Percentiles rank a stretch among this genome's conserved stretches.
Evolutionary conservation across 2,888 invertebrate species (phyloP).

Genomic region (Candidula unifasciata): DNA sequence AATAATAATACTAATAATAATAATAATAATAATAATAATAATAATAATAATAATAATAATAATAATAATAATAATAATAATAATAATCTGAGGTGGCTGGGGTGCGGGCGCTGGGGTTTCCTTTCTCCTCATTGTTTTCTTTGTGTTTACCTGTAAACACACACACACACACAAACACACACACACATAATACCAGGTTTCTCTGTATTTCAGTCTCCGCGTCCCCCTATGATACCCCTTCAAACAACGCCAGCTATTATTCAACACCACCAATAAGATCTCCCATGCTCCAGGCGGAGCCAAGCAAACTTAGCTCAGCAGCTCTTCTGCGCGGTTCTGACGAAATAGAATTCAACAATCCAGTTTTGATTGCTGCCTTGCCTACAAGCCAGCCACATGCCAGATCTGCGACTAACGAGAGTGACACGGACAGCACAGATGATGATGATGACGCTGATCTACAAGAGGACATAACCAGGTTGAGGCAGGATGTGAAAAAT

Average conservation of each 20-base stretch:
- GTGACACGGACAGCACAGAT: background rate
- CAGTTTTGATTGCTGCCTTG: background rate
- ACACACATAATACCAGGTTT: too few species aligned
- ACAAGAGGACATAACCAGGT: background rate
- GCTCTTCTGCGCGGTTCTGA: background rate
- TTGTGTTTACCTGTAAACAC: too few species aligned
- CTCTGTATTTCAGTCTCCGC: background rate
- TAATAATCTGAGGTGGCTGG: too few species aligned
- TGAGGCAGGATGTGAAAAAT: background rate
- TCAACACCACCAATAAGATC: background rate
- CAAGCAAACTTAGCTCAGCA: background rate
- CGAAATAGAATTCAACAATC: background rate
- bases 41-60: too few species aligned
- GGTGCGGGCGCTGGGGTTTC: too few species aligned
- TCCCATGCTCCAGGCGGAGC: background rate
- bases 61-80: too few species aligned
- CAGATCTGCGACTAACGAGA: background rate
- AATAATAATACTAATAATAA: too few species aligned
- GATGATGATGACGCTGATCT: background rate
- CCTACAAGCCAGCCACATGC: too few species aligned
- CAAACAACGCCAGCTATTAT: constrained; percentile 17
- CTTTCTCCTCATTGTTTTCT: too few species aligned
- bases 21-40: too few species aligned
- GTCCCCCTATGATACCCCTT: background rate
- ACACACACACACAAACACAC: too few species aligned